Evolutionary conservation across 2,888 invertebrate species (phyloP), one percentile per base, ranked within the genome.

Genomic region (Boloria selene): DNA sequence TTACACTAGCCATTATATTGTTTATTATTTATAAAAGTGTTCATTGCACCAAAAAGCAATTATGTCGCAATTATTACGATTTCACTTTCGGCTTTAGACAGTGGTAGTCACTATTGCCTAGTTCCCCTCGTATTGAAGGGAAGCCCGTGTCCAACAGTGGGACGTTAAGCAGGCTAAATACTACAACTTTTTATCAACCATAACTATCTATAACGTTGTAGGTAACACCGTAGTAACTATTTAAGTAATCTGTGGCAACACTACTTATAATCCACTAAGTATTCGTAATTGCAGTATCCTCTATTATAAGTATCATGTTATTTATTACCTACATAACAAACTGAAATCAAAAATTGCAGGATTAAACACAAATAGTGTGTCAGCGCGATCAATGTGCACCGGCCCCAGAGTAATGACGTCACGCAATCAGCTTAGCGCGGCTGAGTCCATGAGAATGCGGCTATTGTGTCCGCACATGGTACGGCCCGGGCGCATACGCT

Each of bases 401-500:
- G 73, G 68, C 73, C 74, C 80, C 75, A 75, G 77, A 74, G 75
- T 78, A 83, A 81, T 92, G 90, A 89, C 90, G 92, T 87, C 88
- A 91, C 87, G 88, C 90, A 92, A 92, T 92, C 92, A 91, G 92
- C 92, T 93, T 92, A 93, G 86, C 83, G 85, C 78, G 85, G 82
- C 85, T 84, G 84, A 86, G 86, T 88, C 87, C 91, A 91, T 93
- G 92, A 87, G 92, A 93, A 92, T 91, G 88, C 81, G 87, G 87
- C 89, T 79, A 91, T 92, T 93, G 92, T 93, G 83, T 72, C 79
- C 85, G 88, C 93, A 93, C 92, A 92, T 93, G 79, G 73, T 77
- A 74, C 69, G 62, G 63, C 84, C 73, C 74, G 72, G 78, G 78
- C 83, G 86, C 89, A 89, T 89, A 90, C 90, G 90, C 82, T 87